phyloP scores from a whole-genome alignment of 2,888 invertebrate species.

The Lasioglossum villosulum region DNA sequence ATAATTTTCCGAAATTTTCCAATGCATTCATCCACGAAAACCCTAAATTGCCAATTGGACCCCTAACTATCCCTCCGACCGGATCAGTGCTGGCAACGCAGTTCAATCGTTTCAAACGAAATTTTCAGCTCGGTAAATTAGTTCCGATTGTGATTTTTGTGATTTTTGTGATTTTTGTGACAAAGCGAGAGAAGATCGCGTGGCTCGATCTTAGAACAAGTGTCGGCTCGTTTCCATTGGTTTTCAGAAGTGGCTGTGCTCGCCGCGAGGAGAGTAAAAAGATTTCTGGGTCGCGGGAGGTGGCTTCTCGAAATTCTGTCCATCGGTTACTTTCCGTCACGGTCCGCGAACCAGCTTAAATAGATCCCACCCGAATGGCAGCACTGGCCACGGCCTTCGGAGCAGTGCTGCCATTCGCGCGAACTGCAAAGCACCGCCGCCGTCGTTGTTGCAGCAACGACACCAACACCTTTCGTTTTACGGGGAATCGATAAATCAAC shows the following conservation, averaged over 20 bases:
- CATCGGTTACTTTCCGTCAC: slow-evolving; percentile 36
- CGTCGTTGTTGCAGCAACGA: slow-evolving; percentile 23
- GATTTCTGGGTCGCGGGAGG: slow-evolving; percentile 13
- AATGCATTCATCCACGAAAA: too few relatives aligned
- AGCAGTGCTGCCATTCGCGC: background rate
- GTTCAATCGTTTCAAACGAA: too few relatives aligned
- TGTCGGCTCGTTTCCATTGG: background rate
- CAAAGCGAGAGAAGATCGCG: background rate
- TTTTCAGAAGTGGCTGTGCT: background rate
- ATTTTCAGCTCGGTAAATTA: too few relatives aligned
- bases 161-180: too few relatives aligned
- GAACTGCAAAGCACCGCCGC: slow-evolving; percentile 8
- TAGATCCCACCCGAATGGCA: slow-evolving; percentile 7
- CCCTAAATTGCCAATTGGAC: too few relatives aligned
- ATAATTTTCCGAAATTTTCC: too few relatives aligned
- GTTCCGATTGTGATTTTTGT: too few relatives aligned
- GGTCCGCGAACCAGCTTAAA: slow-evolving; percentile 39
- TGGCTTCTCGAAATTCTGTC: slow-evolving; percentile 40
- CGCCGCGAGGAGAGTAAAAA: background rate
- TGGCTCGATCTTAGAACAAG: background rate
- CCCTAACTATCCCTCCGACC: too few relatives aligned
- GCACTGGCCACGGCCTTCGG: background rate
- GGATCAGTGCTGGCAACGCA: too few relatives aligned
- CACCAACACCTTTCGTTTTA: slow-evolving; percentile 56
- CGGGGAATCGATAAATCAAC: slow-evolving; percentile 65